Base-by-base conservation (phyloP, 2,113 vertebrate genomes). In the Kryptolebias marmoratus region DNA sequence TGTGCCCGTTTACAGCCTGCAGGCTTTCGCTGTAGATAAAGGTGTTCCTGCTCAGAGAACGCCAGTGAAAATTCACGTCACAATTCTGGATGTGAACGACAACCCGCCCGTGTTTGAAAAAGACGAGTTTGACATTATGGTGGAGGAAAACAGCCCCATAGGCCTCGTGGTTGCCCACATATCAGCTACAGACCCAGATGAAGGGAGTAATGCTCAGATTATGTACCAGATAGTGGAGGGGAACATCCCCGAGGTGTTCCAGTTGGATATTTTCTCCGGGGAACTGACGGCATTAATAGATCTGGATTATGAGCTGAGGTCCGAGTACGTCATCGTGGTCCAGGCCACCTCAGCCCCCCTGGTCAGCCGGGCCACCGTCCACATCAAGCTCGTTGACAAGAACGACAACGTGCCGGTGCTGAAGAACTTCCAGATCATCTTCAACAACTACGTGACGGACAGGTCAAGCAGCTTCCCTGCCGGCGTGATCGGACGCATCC, bases 221-320 rank as follows among this genome's bases (percentile, higher is more conserved):
- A 98, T 98, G 97, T 99, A 98, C 86, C 97, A 99, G 84, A 98
- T 99, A 0, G 96, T 99, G 47, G 97, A 99, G 71, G 97, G 97
- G 13, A 99, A 99, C 89, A 97, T 99, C 77, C 97, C 97, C 0
- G 97, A 99, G 87, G 94, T 97, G 65, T 98, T 99, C 83, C 97
- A 98, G 83, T 84, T 99, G 66, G 97, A 98, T 73, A 99, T 98
- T 83, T 99, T 98, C 91, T 97, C 97, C 0, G 97, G 97, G 1
- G 97, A 99, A 84, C 92, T 99, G 74, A 98, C 96, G 0, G 95
- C 97, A 0, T 79, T 99, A 62, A 94, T 94, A 32, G 97, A 99
- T 80, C 87, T 99, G 77, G 97, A 99, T 88, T 98, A 98, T 0
- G 97, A 99, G 88, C 79, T 90, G 1, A 94, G 92, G 11, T 93